Evolutionary conservation across 2,113 vertebrate species (phyloP).

Genomic region (Pimephales promelas): DNA sequence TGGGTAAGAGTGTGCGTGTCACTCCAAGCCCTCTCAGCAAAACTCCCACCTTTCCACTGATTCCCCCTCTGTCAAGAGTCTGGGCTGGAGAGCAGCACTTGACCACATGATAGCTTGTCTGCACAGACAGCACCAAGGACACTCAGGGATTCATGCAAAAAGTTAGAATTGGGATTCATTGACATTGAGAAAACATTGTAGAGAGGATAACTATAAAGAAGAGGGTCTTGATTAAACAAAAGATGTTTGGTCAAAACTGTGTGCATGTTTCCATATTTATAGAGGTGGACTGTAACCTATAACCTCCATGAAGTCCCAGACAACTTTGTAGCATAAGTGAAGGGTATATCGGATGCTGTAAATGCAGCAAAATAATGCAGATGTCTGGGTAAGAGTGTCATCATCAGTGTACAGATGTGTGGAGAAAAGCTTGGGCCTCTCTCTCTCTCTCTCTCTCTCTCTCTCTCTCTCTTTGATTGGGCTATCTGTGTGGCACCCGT

Average conservation of each 20-base stretch:
- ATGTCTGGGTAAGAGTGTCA: conserved; percentile 67
- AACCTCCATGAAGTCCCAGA: neutral
- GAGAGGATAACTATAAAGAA: neutral
- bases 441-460: conserved; percentile 7
- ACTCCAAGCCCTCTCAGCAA: conserved; percentile 41
- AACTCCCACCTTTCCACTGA: conserved; percentile 53
- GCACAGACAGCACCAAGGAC: neutral
- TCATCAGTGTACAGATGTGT: conserved; percentile 65
- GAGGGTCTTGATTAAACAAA: conserved; percentile 7
- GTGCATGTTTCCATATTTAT: neutral
- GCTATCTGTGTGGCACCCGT: conserved; percentile 65
- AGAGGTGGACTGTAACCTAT: neutral
- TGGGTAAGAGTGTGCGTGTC: conserved; percentile 41
- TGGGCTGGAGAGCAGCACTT: conserved; percentile 51
- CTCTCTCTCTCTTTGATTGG: conserved; percentile 68
- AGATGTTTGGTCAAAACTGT: neutral
- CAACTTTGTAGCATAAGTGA: neutral
- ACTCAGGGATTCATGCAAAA: conserved; percentile 3
- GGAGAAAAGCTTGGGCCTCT: conserved; percentile 67
- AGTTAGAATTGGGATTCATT: conserved; percentile 15
- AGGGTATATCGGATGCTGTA: neutral
- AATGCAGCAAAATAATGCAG: conserved; percentile 58
- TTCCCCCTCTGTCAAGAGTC: conserved; percentile 60
- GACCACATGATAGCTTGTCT: conserved; percentile 36
- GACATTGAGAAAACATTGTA: neutral